Evolutionary conservation across 2,888 invertebrate genomes (phyloP), one percentile per base, ranked within the genome.

Genomic region (Cerastoderma edule): DNA sequence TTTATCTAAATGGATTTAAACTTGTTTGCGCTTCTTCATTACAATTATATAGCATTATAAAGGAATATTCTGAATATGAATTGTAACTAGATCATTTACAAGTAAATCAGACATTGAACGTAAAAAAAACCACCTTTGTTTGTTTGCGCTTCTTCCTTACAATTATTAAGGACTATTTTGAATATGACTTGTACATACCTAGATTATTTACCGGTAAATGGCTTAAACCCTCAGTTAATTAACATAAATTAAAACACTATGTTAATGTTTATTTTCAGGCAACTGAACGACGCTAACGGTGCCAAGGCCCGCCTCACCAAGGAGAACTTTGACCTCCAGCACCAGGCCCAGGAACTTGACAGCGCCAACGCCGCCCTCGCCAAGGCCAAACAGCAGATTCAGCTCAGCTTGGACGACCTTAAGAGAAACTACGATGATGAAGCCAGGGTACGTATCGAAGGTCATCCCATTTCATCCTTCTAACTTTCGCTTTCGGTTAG

Each of bases 351-450:
- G 93, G 99, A 99, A 94, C 94, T 98, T 88, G 96, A 96, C 94
- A 95, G 98, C 93, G 98, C 96, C 94, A 98, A 99, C 93, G 99
- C 98, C 92, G 98, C 98, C 94, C 94, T 99, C 92, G 98, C 97
- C 94, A 97, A 99, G 94, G 97, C 98, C 87, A 96, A 89, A 83
- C 81, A 87, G 46, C 87, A 87, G 73, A 91, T 92, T 63, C 91
- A 91, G 81, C 75, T 83, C 71, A 79, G 83, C 44, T 75, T 88
- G 46, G 93, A 93, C 72, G 93, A 93, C 76, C 82, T 88, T 76
- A 93, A 91, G 88, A 87, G 90, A 72, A 81, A 81, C 67, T 83
- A 90, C 56, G 92, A 93, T 77, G 93, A 93, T 71, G 92, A 92
- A 83, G 82, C 85, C 66, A 88, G 91, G 85, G 91, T 91, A 86